These are phyloP conservation scores for Microcebus tavaratra DNA, from an alignment of 2,113 vertebrate species.

Conservation along the genomic window DNA sequence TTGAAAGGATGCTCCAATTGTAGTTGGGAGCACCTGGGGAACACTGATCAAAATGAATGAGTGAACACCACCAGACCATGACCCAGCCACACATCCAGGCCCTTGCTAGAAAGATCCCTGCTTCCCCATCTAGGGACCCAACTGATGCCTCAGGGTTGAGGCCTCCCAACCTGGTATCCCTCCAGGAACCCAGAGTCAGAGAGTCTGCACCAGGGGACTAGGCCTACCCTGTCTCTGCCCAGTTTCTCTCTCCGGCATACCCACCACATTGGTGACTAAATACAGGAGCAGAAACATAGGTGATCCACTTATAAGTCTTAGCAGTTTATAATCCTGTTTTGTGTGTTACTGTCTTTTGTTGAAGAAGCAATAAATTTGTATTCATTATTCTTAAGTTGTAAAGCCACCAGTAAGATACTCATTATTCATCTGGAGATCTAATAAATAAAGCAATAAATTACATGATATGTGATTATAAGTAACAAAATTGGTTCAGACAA, in stretches of 20 bases:
- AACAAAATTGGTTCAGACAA: neutral
- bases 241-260: too few species aligned
- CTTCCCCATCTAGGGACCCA: too few species aligned
- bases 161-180: too few species aligned
- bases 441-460: neutral
- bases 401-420: neutral
- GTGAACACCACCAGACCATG: too few species aligned
- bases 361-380: neutral
- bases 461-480: neutral
- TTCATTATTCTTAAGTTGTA: neutral
- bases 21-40: too few species aligned
- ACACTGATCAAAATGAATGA: too few species aligned
- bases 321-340: neutral
- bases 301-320: neutral
- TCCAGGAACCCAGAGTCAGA: too few species aligned
- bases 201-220: too few species aligned
- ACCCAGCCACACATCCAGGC: too few species aligned
- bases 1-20: neutral
- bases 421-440: neutral
- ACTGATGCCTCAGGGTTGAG: too few species aligned
- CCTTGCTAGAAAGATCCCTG: too few species aligned
- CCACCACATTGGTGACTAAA: neutral
- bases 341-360: neutral
- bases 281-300: neutral
- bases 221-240: too few species aligned